Evolutionary conservation across 2,113 vertebrate genomes (phyloP).

Genomic region (Cisticola juncidis): DNA sequence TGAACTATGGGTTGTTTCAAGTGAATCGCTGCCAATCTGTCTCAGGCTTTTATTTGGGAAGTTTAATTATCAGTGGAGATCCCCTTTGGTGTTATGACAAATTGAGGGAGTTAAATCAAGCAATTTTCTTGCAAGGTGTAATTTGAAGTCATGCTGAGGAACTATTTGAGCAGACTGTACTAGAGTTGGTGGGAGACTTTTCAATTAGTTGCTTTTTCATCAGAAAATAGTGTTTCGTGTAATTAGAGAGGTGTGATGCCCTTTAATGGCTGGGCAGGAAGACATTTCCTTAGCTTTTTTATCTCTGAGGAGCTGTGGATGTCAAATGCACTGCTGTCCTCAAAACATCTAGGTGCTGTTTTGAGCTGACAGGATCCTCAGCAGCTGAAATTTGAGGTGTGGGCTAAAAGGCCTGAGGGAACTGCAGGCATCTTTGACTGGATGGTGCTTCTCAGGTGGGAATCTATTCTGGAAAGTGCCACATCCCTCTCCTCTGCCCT

Average conservation of each 20-base stretch:
- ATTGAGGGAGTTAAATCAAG: constrained; percentile 14
- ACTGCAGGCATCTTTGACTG: rapidly evolving
- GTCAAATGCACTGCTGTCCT: rapidly evolving
- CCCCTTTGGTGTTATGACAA: background rate
- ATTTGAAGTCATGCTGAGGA: constrained; percentile 19
- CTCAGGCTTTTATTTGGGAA: background rate
- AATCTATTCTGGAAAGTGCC: background rate
- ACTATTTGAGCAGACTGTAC: background rate
- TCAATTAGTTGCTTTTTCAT: background rate
- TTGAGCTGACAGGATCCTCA: background rate
- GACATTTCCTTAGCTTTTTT: background rate
- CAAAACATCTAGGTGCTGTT: background rate
- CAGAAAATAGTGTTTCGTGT: background rate
- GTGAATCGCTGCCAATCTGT: background rate
- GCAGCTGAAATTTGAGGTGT: background rate
- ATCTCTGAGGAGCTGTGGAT: background rate
- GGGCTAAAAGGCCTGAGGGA: background rate
- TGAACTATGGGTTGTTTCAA: background rate
- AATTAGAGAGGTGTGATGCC: background rate
- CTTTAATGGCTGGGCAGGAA: background rate
- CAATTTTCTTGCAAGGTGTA: background rate
- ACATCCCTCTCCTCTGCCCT: background rate
- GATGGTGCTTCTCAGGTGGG: background rate
- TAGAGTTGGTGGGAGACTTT: background rate
- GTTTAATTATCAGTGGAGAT: background rate